Evolutionary conservation across 1,140 invertebrate species (phyloP).

Genomic region (Dreissena polymorpha): DNA sequence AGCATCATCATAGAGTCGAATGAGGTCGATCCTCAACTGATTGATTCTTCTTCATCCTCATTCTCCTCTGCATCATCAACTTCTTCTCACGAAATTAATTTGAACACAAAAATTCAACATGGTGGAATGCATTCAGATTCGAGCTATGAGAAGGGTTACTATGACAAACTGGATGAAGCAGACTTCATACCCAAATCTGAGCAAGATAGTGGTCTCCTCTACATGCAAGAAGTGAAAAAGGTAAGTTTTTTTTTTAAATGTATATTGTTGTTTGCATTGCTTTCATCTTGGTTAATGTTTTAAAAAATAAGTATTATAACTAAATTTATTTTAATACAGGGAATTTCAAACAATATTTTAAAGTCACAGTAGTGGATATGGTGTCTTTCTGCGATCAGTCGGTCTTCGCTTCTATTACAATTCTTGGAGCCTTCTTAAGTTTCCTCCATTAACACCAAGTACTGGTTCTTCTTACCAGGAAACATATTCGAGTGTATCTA

Average conservation of each 20-base stretch:
- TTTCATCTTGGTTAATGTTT: no score
- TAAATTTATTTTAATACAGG: no score
- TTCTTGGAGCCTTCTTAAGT: no score
- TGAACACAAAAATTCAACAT: constrained; percentile 33
- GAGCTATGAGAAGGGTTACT: constrained; percentile 26
- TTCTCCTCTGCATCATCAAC: constrained; percentile 16
- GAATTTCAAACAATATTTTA: no score
- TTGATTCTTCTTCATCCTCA: constrained; percentile 28
- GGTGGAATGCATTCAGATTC: not conserved
- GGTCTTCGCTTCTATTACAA: no score
- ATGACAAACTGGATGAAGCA: constrained; percentile 15
- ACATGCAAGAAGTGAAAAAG: constrained; percentile 36
- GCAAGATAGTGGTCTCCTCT: not conserved
- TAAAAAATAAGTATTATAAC: no score
- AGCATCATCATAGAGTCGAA: constrained; percentile 19
- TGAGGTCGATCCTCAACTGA: constrained; percentile 13
- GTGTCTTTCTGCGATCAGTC: no score
- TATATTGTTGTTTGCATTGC: not conserved
- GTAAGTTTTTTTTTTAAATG: constrained; percentile 1
- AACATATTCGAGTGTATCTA: no score
- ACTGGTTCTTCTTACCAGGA: no score
- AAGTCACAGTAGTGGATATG: no score
- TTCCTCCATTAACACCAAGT: no score
- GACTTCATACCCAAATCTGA: constrained; percentile 11
- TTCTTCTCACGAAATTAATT: constrained; percentile 16